These are phyloP conservation scores for Athetis lepigone DNA, from an alignment of 2,888 invertebrate genomes.

Conservation along the genomic window DNA sequence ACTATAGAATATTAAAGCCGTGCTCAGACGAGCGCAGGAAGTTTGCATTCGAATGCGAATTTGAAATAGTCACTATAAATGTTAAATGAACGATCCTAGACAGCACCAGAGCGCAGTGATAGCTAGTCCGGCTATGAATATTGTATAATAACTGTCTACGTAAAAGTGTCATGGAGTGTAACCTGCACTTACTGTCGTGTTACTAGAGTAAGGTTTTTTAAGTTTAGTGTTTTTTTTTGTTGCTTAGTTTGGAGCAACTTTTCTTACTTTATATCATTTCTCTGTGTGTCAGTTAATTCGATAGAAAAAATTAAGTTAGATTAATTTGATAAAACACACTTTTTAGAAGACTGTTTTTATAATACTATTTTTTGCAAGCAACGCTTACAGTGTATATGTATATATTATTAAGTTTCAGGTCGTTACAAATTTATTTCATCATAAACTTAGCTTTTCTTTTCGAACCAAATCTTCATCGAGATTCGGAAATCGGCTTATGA, in stretches of 20 bases:
- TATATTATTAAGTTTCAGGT: too few relatives aligned
- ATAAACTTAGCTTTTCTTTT: too few relatives aligned
- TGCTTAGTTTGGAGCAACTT: background rate
- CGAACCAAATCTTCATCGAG: too few relatives aligned
- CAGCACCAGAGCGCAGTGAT: slow-evolving; percentile 47
- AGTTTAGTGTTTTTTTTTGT: slow-evolving; percentile 4
- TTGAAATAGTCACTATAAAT: slow-evolving; percentile 76
- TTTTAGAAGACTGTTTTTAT: too few relatives aligned
- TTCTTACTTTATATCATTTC: slow-evolving; percentile 6
- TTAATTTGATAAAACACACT: too few relatives aligned
- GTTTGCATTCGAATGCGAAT: slow-evolving; percentile 71
- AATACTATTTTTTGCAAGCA: too few relatives aligned
- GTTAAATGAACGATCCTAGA: slow-evolving; percentile 71
- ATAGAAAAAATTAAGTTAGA: too few relatives aligned
- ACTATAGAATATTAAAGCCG: slow-evolving; percentile 70
- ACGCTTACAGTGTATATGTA: too few relatives aligned
- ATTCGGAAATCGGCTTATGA: too few relatives aligned
- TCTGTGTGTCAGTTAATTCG: too few relatives aligned
- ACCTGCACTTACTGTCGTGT: slow-evolving; percentile 35
- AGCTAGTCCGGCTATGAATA: slow-evolving; percentile 50
- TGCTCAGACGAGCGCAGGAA: slow-evolving; percentile 62
- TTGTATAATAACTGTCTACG: slow-evolving; percentile 48
- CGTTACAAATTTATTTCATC: too few relatives aligned
- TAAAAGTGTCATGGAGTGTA: slow-evolving; percentile 30
- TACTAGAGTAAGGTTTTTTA: slow-evolving; percentile 15